phyloP scores from a whole-genome alignment of 1,140 invertebrate genomes.

The Drosophila hydei region DNA sequence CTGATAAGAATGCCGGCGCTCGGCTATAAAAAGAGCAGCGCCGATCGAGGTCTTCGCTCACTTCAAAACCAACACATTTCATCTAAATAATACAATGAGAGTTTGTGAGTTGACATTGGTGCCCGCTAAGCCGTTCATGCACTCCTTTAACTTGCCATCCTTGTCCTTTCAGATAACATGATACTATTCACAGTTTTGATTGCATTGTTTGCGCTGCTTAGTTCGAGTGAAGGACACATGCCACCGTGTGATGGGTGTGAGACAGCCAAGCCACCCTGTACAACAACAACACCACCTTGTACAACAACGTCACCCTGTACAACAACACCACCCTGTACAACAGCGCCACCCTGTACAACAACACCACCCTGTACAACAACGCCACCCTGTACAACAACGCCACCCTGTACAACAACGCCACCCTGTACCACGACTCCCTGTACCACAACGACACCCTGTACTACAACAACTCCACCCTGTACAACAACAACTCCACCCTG shows the following conservation, averaged over 20 bases:
- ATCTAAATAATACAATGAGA: slow-evolving; percentile 43
- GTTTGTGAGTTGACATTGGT: slow-evolving; percentile 47
- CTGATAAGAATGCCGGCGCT: slow-evolving; percentile 9
- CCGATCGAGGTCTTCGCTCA: not conserved
- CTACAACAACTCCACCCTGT: slow-evolving; percentile 13
- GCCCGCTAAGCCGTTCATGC: too few relatives aligned
- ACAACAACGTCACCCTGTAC: slow-evolving; percentile 8
- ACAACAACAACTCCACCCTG: slow-evolving; percentile 7
- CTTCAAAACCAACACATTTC: not conserved
- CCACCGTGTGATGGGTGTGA: not conserved
- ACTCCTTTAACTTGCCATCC: not conserved
- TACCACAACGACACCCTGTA: slow-evolving; percentile 5
- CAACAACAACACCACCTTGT: slow-evolving; percentile 5
- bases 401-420: not conserved
- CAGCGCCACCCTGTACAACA: slow-evolving; percentile 8
- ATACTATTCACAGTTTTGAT: slow-evolving; percentile 44
- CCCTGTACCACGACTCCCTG: slow-evolving; percentile 24
- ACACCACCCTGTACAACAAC: slow-evolving; percentile 7
- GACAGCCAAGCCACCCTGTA: slow-evolving; percentile 18
- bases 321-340: slow-evolving; percentile 15
- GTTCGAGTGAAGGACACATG: slow-evolving; percentile 14
- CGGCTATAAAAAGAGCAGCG: slow-evolving; percentile 16
- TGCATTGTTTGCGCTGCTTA: slow-evolving; percentile 31
- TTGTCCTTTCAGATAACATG: slow-evolving; percentile 35
- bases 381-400: slow-evolving; percentile 16